Percentiles rank a stretch among this genome's conserved stretches.
phyloP scores from a whole-genome alignment of 2,113 vertebrate species.

The Rhizomys pruinosus region DNA sequence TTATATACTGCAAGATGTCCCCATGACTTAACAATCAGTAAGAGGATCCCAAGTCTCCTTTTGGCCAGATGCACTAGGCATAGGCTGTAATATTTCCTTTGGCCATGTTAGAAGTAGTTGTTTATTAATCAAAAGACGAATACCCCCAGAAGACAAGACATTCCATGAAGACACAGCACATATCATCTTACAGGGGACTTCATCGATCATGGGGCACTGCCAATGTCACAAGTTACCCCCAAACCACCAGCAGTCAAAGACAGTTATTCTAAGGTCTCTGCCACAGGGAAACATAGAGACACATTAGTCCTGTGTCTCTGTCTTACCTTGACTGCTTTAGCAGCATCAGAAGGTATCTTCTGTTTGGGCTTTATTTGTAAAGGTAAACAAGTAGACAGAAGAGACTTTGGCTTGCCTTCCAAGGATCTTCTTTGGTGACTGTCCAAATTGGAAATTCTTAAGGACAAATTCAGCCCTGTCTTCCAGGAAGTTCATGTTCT shows the following conservation, averaged over 20 bases:
- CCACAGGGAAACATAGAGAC: neutral
- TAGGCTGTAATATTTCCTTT: neutral
- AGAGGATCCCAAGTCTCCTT: neutral
- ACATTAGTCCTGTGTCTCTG: neutral
- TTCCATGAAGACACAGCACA: neutral
- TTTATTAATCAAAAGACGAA: neutral
- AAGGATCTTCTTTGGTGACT: slow-evolving; percentile 24
- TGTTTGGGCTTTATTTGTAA: neutral
- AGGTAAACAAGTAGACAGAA: slow-evolving; percentile 40
- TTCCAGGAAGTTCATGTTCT: neutral
- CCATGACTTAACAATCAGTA: neutral
- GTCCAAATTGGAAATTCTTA: slow-evolving; percentile 34
- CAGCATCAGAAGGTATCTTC: neutral
- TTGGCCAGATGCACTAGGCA: neutral
- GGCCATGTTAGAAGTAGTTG: neutral
- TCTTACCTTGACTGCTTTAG: neutral
- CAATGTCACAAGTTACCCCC: neutral
- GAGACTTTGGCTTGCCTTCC: slow-evolving; percentile 29
- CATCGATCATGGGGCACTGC: neutral
- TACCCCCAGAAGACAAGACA: neutral
- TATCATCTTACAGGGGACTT: neutral
- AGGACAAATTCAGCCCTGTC: neutral
- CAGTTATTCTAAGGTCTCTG: neutral
- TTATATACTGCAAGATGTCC: neutral
- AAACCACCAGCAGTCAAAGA: neutral